Conservation (phyloP, 2,113 vertebrate genomes). For the Probosciger aterrimus region DNA sequence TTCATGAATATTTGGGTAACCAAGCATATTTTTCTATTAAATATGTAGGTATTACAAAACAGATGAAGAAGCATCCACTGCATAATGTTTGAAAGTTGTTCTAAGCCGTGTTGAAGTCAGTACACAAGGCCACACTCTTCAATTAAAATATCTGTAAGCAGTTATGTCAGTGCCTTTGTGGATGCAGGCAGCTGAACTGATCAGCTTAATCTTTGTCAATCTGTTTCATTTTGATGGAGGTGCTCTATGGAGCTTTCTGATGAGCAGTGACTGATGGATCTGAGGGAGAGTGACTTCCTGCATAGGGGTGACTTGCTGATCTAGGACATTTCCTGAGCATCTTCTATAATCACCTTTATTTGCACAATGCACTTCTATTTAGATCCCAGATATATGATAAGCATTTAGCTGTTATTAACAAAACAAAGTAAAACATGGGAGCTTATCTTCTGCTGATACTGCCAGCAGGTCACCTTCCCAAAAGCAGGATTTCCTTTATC, state of each 20-base stretch:
- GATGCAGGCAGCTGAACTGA: background rate
- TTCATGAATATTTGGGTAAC: background rate
- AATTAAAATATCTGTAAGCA: background rate
- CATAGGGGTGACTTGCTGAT: background rate
- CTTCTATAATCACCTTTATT: background rate
- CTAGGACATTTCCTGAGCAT: background rate
- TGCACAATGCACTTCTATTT: background rate
- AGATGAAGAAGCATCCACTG: background rate
- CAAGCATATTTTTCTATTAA: background rate
- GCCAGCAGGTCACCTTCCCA: background rate
- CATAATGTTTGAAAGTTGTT: background rate
- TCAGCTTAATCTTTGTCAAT: background rate
- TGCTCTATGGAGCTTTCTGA: background rate
- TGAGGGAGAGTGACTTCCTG: background rate
- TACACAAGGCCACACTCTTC: background rate
- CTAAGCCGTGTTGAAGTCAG: background rate
- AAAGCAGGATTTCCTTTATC: background rate
- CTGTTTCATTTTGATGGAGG: background rate
- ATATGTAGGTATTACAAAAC: background rate
- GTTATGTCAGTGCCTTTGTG: background rate
- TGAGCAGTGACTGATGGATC: background rate
- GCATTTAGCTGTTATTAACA: background rate
- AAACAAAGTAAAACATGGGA: background rate
- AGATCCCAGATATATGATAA: background rate
- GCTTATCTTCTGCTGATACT: background rate